phyloP scores from a whole-genome alignment of 2,113 vertebrate species.

The Shinisaurus crocodilurus region DNA sequence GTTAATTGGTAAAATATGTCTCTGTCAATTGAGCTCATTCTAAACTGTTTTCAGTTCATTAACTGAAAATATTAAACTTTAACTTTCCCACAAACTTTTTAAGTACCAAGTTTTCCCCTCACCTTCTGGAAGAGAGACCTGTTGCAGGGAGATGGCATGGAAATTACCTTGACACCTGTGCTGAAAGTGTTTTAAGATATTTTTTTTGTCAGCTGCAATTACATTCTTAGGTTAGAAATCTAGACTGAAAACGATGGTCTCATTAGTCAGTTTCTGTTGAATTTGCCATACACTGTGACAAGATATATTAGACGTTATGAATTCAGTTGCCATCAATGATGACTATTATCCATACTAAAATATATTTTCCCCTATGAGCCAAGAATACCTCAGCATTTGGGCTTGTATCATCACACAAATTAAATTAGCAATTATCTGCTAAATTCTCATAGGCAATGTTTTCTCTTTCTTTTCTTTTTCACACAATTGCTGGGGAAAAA shows the following conservation, averaged over 20 bases:
- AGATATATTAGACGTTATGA: conserved; percentile 36
- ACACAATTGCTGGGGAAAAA: neutral
- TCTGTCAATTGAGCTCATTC: conserved; percentile 52
- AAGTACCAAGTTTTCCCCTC: conserved; percentile 17
- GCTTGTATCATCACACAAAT: conserved; percentile 50
- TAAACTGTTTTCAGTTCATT: conserved; percentile 62
- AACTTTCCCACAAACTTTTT: conserved; percentile 47
- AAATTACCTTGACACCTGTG: conserved; percentile 49
- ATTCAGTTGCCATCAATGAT: conserved; percentile 41
- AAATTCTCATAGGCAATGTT: conserved; percentile 35
- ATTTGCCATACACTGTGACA: conserved; percentile 42
- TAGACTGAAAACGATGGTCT: conserved; percentile 45
- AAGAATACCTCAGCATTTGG: conserved; percentile 29
- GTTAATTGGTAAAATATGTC: conserved; percentile 56
- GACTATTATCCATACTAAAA: conserved; percentile 32
- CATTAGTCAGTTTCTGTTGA: conserved; percentile 52
- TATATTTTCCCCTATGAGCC: conserved; percentile 18
- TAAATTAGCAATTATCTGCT: conserved; percentile 41
- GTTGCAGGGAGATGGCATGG: neutral
- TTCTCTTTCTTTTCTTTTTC: conserved; percentile 25
- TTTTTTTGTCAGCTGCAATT: conserved; percentile 52
- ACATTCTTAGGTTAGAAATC: conserved; percentile 43
- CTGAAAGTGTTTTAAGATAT: conserved; percentile 45
- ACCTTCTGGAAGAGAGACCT: conserved; percentile 7
- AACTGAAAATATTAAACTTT: conserved; percentile 55